phyloP scores from a whole-genome alignment of 35 echinoderm and acorn worm genomes.

The Strongylocentrotus purpuratus region DNA sequence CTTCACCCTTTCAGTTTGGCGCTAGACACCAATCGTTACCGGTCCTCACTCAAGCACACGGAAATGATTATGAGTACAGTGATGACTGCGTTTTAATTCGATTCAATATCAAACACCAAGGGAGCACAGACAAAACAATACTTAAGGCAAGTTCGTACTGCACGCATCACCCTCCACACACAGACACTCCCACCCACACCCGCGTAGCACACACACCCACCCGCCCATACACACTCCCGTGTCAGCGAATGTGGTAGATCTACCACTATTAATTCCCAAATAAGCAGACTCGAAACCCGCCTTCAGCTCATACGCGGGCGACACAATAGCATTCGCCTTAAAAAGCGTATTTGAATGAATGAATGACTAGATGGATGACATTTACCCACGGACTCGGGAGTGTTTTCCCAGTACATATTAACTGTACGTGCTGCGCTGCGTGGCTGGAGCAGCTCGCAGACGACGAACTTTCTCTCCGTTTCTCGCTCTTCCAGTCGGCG shows the following conservation, averaged over 20 bases:
- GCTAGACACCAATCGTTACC: background rate
- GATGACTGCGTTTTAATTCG: background rate
- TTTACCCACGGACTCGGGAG: background rate
- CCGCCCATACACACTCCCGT: background rate
- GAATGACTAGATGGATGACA: background rate
- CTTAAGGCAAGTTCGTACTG: background rate
- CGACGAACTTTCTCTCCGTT: background rate
- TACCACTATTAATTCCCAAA: background rate
- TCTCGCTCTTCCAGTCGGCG: background rate
- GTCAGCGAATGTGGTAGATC: background rate
- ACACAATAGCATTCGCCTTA: background rate
- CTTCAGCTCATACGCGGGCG: background rate
- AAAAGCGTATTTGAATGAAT: background rate
- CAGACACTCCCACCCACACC: background rate
- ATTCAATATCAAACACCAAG: background rate
- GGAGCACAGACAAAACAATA: background rate
- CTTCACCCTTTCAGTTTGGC: too few species aligned
- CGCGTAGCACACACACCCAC: background rate
- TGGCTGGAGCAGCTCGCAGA: background rate
- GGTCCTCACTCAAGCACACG: background rate
- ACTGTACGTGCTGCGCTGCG: background rate
- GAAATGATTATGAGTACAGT: background rate
- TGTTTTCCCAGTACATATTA: background rate
- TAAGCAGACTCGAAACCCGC: background rate
- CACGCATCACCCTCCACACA: background rate